Evolutionary conservation across 2,113 vertebrate genomes (phyloP).

Genomic region (Ptychochromis oligacanthus): DNA sequence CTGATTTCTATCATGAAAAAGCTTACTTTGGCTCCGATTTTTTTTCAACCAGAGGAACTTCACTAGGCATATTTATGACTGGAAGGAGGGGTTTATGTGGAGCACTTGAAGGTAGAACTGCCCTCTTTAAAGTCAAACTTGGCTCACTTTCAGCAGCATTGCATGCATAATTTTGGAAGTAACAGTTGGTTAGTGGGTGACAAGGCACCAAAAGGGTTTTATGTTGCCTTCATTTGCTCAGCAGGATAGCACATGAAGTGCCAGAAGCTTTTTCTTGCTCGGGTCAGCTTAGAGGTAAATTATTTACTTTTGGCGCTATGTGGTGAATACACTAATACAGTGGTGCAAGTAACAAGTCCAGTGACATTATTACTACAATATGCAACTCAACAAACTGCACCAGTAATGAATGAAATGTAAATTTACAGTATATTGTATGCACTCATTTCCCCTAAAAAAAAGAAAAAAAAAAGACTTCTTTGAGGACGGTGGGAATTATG

Average conservation of each 20-base stretch:
- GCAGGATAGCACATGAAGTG: not conserved
- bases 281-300: not conserved
- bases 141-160: constrained; percentile 34
- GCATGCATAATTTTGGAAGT: constrained; percentile 37
- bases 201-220: not conserved
- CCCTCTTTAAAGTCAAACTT: constrained; percentile 43
- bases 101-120: constrained; percentile 39
- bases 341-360: not conserved
- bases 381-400: not conserved
- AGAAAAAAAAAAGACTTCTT: too few relatives aligned
- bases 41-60: not conserved
- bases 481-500: too few relatives aligned
- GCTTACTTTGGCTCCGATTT: not conserved
- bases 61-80: constrained; percentile 32
- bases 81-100: constrained; percentile 37
- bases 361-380: too few relatives aligned
- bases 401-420: not conserved
- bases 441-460: too few relatives aligned
- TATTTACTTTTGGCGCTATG: not conserved
- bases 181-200: constrained; percentile 30
- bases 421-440: too few relatives aligned
- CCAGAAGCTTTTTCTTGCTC: not conserved
- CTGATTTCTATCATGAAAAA: constrained; percentile 1
- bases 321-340: not conserved
- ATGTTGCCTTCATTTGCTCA: constrained; percentile 12